Evolutionary conservation across 1,140 invertebrate species (phyloP).

Genomic region (Aphaenogaster rudis): DNA sequence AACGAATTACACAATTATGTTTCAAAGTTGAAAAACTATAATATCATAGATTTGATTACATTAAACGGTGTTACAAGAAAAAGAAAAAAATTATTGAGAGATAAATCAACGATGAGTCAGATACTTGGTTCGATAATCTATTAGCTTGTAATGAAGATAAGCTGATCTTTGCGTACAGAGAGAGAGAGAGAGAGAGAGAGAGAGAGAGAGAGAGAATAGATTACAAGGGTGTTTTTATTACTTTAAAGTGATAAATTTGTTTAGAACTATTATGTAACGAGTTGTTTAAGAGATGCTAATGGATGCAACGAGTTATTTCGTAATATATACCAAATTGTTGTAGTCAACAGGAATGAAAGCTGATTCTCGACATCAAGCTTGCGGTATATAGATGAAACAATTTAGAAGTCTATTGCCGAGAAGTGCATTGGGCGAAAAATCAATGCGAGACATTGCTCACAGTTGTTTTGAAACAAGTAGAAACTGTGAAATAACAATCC

Average conservation of each 20-base stretch:
- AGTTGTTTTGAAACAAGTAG: neutral
- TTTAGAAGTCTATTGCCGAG: neutral
- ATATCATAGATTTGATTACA: neutral
- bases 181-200: no score
- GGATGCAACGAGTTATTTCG: neutral
- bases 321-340: neutral
- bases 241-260: neutral
- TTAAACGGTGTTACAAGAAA: neutral
- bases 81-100: neutral
- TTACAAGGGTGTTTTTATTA: neutral
- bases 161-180: neutral
- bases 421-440: neutral
- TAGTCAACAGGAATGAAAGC: neutral
- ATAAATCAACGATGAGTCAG: neutral
- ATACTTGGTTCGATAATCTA: neutral
- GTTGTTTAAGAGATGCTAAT: neutral
- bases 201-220: neutral
- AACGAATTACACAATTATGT: neutral
- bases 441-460: neutral
- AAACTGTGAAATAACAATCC: neutral
- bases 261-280: neutral
- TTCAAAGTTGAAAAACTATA: neutral
- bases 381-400: neutral
- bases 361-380: neutral
- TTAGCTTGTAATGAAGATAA: neutral